These are phyloP conservation scores for Grapholita molesta DNA, from an alignment of 1,140 invertebrate species.

Conservation along the genomic window DNA sequence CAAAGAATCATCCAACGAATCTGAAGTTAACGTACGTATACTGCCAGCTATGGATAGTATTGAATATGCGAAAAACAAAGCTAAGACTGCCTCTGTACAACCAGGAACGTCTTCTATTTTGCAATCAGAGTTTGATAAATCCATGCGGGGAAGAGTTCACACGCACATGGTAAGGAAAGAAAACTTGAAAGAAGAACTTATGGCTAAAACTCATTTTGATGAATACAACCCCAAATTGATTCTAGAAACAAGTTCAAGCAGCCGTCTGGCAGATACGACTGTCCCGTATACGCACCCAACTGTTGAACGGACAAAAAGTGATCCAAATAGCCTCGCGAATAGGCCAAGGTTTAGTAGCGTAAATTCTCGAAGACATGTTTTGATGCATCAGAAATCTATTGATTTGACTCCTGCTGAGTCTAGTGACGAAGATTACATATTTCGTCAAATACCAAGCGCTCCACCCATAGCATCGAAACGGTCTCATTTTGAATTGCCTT, in stretches of 20 bases:
- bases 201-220: constrained; percentile 81
- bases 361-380: constrained; percentile 83
- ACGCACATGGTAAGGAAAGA: constrained; percentile 77
- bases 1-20: constrained; percentile 79
- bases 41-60: constrained; percentile 78
- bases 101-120: constrained; percentile 59
- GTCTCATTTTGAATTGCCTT: constrained; percentile 83
- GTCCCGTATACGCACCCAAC: constrained; percentile 81
- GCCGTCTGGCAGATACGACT: constrained; percentile 69
- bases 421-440: constrained; percentile 87
- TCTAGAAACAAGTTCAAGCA: constrained; percentile 74
- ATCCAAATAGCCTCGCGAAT: constrained; percentile 86
- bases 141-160: constrained; percentile 76
- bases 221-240: constrained; percentile 80
- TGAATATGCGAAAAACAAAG: constrained; percentile 77
- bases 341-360: constrained; percentile 83
- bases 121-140: constrained; percentile 80
- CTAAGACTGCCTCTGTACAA: constrained; percentile 55
- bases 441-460: constrained; percentile 84
- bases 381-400: constrained; percentile 93
- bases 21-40: constrained; percentile 73
- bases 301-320: constrained; percentile 90
- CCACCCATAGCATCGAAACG: constrained; percentile 83
- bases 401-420: constrained; percentile 90
- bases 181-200: constrained; percentile 80